Evolutionary conservation across 2,888 invertebrate species (phyloP), one percentile per base, ranked within the genome.

Genomic region (Thereva nobilitata): DNA sequence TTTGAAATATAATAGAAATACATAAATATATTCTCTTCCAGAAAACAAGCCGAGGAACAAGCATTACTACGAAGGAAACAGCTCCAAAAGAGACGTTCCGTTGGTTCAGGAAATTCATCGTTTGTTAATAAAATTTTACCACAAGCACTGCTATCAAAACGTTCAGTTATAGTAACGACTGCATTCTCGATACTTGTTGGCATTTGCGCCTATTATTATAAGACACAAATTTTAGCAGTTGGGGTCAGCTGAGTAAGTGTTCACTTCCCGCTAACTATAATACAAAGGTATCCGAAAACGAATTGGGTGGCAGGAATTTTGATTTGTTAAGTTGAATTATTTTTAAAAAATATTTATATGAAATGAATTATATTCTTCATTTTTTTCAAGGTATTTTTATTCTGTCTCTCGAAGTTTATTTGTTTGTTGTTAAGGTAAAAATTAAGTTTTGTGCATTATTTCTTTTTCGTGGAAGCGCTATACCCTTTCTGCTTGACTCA

Each of bases 31-130:
- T 1, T 47, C n/a, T 74, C 71, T 66, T 72, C 76, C 74, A 89
- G 89, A 76, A 84, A 83, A 75, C 84, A 86, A 73, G 88, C 89
- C 71, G 86, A 87, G 74, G 83, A 84, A 73, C 81, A 83, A 12
- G 79, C 84, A 68, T 77, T 66, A 23, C 59, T 71, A 6, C 68
- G 80, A 52, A 80, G 82, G 9, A 79, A 84, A 1, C 81, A 82
- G 55, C 73, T 82, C 7, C 80, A 77, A 8, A 37, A 65, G 8
- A 72, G 70, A 44, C 73, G 66, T 70, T 73, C 55, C 67, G 71
- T 57, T 49, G 73, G 59, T 52, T 66, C 68, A 44, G 63, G 68
- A 23, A 67, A 67, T 5, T 72, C 71, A 65, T 76, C 75, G 56
- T 67, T 74, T 38, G 59, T 80, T 38, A 75, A 73, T 40, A 74